Conservation (phyloP, 2,797 vertebrate genomes). For the Cynopterus sphinx region DNA sequence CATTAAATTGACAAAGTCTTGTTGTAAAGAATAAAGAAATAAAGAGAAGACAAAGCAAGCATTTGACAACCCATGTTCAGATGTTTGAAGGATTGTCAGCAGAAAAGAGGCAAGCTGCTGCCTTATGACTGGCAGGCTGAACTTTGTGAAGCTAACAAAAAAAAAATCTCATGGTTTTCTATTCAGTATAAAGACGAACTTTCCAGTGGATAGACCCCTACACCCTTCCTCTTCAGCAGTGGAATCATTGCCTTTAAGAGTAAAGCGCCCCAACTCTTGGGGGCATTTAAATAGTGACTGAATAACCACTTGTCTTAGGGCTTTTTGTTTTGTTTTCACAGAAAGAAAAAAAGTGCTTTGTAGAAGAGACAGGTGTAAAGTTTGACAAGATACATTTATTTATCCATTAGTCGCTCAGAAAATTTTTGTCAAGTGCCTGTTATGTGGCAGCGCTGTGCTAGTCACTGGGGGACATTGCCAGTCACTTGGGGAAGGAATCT, state of each 20-base stretch:
- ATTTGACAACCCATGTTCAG: not conserved
- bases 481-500: not conserved
- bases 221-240: not conserved
- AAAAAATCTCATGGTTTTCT: not conserved
- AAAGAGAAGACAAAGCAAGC: not conserved
- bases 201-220: not conserved
- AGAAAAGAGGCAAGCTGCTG: not conserved
- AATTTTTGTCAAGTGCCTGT: not conserved
- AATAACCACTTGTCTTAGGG: not conserved
- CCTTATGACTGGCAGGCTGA: not conserved
- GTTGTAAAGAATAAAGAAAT: conserved; percentile 20
- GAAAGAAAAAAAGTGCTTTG: not conserved
- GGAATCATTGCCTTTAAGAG: not conserved
- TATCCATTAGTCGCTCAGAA: not conserved
- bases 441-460: not conserved
- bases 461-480: not conserved
- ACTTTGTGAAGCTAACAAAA: not conserved
- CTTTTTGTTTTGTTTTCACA: not conserved
- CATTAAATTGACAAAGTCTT: not conserved
- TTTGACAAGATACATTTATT: not conserved
- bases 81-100: not conserved
- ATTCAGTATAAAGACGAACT: not conserved
- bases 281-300: not conserved
- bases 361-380: not conserved
- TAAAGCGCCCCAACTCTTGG: not conserved